phyloP scores from a whole-genome alignment of 2,888 invertebrate species.

The Synergus laeviventris region DNA sequence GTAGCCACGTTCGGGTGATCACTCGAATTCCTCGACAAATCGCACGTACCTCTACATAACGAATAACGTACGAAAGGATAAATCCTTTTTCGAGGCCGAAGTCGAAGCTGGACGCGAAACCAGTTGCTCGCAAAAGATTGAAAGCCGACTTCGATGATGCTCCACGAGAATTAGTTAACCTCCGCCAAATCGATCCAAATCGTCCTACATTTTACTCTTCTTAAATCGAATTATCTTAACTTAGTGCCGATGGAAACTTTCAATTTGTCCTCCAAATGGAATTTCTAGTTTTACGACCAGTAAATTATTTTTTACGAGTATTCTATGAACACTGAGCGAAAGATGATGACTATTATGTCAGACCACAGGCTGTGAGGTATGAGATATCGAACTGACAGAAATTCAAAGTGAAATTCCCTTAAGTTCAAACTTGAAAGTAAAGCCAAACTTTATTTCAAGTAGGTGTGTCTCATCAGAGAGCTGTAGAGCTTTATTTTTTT shows the following conservation, averaged over 20 bases:
- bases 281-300: background rate
- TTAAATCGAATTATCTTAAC: constrained; percentile 19
- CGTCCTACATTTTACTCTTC: constrained; percentile 28
- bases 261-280: background rate
- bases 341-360: constrained; percentile 8
- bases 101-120: constrained; percentile 22
- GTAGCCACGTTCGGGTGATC: constrained; percentile 16
- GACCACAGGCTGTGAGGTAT: background rate
- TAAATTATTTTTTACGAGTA: background rate
- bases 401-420: no score
- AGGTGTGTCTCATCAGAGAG: background rate
- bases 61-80: constrained; percentile 24
- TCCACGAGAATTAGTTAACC: constrained; percentile 36
- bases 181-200: constrained; percentile 25
- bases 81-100: constrained; percentile 24
- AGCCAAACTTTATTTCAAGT: constrained; percentile 2
- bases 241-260: background rate
- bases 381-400: background rate
- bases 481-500: background rate
- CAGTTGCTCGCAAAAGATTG: constrained; percentile 36
- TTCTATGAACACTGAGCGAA: background rate
- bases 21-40: constrained; percentile 22
- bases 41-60: constrained; percentile 17
- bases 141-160: constrained; percentile 20
- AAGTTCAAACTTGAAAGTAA: background rate